A percentile compares a stretch with the other conserved stretches of the same genome.
Conservation (phyloP, 2,113 vertebrate genomes). For the Prolemur simus region DNA sequence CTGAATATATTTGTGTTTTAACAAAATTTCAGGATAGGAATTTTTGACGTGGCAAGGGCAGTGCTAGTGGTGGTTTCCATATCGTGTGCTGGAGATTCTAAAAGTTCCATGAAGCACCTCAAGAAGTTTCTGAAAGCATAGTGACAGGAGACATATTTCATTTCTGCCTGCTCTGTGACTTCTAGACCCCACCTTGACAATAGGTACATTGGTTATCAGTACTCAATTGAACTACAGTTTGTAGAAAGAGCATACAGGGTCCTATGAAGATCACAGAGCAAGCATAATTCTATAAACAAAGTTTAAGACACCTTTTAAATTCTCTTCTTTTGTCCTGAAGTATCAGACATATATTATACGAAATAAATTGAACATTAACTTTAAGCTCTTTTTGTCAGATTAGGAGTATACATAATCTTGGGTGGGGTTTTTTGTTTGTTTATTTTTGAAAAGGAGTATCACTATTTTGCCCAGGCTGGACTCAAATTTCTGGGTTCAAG, state of each 20-base stretch:
- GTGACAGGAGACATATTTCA: background rate
- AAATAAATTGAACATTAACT: conserved; percentile 25
- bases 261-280: background rate
- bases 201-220: background rate
- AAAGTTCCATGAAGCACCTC: background rate
- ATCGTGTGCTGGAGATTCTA: background rate
- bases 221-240: background rate
- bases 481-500: background rate
- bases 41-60: background rate
- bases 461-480: background rate
- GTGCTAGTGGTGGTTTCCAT: background rate
- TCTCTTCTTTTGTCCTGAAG: background rate
- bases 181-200: background rate
- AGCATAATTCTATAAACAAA: background rate
- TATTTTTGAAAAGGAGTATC: background rate
- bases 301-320: background rate
- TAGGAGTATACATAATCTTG: background rate
- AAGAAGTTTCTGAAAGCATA: background rate
- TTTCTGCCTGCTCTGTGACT: background rate
- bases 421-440: background rate
- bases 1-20: background rate
- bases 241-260: background rate
- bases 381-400: conserved; percentile 38
- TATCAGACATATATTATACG: background rate
- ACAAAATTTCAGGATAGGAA: background rate